These are phyloP conservation scores for Sarcophaga subvicina DNA, from an alignment of 2,888 invertebrate genomes.

Conservation along the genomic window DNA sequence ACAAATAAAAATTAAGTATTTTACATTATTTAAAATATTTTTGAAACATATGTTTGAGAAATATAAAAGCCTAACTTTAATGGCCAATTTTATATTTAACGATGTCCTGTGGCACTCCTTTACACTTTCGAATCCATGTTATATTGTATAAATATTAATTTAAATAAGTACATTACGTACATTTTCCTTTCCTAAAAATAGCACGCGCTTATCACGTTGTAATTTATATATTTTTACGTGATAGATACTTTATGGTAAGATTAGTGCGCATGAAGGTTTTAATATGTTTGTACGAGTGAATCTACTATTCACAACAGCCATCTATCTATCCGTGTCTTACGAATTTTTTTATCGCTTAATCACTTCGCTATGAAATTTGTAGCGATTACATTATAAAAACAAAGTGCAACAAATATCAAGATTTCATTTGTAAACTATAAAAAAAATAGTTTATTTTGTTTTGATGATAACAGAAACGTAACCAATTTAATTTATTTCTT, in stretches of 20 bases:
- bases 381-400: conserved; percentile 55
- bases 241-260: conserved; percentile 55
- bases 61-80: too few relatives aligned
- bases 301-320: conserved; percentile 31
- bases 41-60: too few relatives aligned
- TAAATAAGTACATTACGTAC: background rate
- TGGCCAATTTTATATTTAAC: too few relatives aligned
- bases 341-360: conserved; percentile 57
- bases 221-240: conserved; percentile 62
- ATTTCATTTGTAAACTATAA: conserved; percentile 49
- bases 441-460: conserved; percentile 40
- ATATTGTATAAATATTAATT: background rate
- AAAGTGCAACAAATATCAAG: conserved; percentile 35
- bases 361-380: conserved; percentile 42
- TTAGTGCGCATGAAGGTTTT: background rate
- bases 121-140: too few relatives aligned
- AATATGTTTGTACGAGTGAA: background rate
- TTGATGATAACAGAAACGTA: background rate
- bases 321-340: conserved; percentile 35
- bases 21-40: too few relatives aligned
- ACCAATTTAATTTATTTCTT: background rate
- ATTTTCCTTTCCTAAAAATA: conserved; percentile 50
- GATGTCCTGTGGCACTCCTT: too few relatives aligned
- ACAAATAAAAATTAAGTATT: too few relatives aligned
- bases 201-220: conserved; percentile 69